phyloP scores from a whole-genome alignment of 2,113 vertebrate genomes.

The Arenaria interpres region DNA sequence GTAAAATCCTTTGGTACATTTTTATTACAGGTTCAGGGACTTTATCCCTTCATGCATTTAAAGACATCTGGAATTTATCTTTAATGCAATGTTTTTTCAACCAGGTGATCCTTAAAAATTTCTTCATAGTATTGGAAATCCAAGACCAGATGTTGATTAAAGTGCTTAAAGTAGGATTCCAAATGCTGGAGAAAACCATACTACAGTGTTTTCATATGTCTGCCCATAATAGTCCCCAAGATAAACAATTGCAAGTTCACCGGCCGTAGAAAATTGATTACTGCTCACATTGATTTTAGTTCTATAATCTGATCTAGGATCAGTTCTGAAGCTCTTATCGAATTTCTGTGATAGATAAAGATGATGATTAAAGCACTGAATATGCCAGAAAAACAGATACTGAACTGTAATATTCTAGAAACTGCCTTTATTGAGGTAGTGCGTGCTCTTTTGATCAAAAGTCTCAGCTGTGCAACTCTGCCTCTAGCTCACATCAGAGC shows the following conservation, averaged over 20 bases:
- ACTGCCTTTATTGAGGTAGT: not conserved
- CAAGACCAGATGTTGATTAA: not conserved
- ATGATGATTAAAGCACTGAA: not conserved
- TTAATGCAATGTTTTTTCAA: not conserved
- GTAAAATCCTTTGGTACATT: not conserved
- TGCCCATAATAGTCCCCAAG: not conserved
- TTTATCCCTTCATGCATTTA: not conserved
- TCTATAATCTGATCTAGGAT: not conserved
- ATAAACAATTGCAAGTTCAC: not conserved
- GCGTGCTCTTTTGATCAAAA: not conserved
- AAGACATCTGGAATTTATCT: not conserved
- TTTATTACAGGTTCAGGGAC: not conserved
- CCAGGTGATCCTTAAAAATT: not conserved
- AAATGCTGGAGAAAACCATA: not conserved
- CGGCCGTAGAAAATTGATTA: not conserved
- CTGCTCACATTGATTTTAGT: not conserved
- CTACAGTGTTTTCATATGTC: not conserved
- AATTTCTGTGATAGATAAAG: not conserved
- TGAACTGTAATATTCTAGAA: not conserved
- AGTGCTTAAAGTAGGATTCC: not conserved
- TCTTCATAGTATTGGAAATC: not conserved
- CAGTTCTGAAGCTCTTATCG: not conserved
- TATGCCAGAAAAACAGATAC: not conserved
- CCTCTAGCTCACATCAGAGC: not conserved
- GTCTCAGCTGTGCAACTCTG: not conserved